Conservation (phyloP, 2,113 vertebrate genomes). For the Ginglymostoma cirratum region DNA sequence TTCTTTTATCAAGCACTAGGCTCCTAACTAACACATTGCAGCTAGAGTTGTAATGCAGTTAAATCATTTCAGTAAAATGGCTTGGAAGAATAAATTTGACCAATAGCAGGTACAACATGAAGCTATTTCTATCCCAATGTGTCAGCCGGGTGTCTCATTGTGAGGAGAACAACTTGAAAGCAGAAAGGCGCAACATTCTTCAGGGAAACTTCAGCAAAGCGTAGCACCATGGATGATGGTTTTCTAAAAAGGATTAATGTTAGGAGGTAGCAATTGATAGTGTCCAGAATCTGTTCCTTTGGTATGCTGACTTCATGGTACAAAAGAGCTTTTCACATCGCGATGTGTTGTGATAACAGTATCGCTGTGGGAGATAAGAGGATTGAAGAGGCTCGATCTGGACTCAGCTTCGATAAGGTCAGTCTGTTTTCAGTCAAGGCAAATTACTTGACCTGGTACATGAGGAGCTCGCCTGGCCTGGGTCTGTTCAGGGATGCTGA, state of each 20-base stretch:
- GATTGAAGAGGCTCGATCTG: constrained; percentile 15
- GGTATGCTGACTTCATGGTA: neutral
- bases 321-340: neutral
- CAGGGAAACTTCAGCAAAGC: neutral
- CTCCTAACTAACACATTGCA: neutral
- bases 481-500: neutral
- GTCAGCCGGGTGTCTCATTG: neutral
- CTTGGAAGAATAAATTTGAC: neutral
- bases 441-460: neutral
- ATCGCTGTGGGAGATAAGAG: neutral
- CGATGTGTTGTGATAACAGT: neutral
- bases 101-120: too few relatives aligned
- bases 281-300: constrained; percentile 6
- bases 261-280: constrained; percentile 6
- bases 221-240: too few relatives aligned
- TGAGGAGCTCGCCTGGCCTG: neutral
- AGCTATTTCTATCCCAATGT: neutral
- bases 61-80: neutral
- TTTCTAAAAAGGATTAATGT: neutral
- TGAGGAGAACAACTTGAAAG: neutral
- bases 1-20: neutral
- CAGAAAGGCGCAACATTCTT: neutral
- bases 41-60: neutral
- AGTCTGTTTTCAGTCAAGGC: constrained; percentile 14
- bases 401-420: neutral